Percentiles rank a stretch among this genome's conserved stretches.
Conservation (phyloP, 2,113 vertebrate genomes). For the Chamaetylas fuelleborni region DNA sequence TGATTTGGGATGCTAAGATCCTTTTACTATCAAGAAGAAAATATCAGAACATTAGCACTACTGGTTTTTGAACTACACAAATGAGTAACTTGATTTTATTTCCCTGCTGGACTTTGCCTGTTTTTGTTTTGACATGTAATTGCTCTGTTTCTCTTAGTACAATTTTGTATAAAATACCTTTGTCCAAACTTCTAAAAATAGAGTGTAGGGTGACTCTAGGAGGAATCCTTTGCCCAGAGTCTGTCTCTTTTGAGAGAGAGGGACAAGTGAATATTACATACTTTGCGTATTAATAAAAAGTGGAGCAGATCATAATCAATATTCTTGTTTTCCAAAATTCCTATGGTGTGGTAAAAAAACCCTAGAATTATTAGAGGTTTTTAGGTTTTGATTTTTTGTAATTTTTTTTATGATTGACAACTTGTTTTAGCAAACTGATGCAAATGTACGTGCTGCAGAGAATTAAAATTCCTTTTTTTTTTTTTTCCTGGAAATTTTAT, state of each 20-base stretch:
- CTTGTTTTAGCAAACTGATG: not conserved
- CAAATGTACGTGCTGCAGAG: not conserved
- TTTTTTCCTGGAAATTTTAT: not conserved
- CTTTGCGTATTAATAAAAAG: not conserved
- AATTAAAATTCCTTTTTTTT: not conserved
- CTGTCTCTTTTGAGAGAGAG: not conserved
- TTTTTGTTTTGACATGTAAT: not conserved
- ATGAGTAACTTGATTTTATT: not conserved
- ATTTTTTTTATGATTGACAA: not conserved
- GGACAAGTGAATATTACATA: not conserved
- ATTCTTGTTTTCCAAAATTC: not conserved
- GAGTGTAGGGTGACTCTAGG: not conserved
- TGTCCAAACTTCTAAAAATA: not conserved
- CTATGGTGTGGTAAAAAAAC: fast-evolving
- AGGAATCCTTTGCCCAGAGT: not conserved
- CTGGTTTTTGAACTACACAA: not conserved
- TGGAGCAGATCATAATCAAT: not conserved
- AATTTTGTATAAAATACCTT: not conserved
- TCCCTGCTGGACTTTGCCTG: not conserved
- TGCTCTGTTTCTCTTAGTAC: not conserved
- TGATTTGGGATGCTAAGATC: not conserved
- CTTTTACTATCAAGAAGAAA: not conserved
- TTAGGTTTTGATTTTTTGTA: no score
- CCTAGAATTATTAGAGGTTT: not conserved
- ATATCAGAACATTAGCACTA: not conserved